Conservation (phyloP, 2,797 vertebrate species). For the Clarias fuscus region DNA sequence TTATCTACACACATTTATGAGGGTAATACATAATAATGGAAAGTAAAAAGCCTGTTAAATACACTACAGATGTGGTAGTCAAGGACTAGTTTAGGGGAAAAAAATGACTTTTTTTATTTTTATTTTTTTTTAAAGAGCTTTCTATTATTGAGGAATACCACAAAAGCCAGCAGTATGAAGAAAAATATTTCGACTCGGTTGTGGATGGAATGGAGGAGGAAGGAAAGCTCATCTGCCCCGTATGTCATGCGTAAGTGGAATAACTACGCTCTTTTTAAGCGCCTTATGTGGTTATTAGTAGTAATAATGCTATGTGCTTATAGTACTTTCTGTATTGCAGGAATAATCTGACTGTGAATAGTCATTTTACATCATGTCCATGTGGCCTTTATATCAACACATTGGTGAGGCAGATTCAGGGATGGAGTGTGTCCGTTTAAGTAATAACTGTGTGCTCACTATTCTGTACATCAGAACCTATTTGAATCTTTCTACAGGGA, state of each 20-base stretch:
- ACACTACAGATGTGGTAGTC: background rate
- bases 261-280: background rate
- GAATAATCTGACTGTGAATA: conserved; percentile 79
- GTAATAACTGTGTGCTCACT: background rate
- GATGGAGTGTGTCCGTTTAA: background rate
- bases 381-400: conserved; percentile 87
- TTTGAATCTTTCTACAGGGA: conserved; percentile 57
- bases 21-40: background rate
- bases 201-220: conserved; percentile 79
- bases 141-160: conserved; percentile 83
- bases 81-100: no score
- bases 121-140: conserved; percentile 77
- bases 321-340: conserved; percentile 66
- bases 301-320: background rate
- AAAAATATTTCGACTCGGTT: conserved; percentile 79
- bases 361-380: conserved; percentile 75
- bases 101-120: no score
- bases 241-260: conserved; percentile 82
- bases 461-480: background rate
- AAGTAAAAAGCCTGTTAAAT: background rate
- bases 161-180: conserved; percentile 80
- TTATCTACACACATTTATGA: background rate
- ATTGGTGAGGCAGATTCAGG: conserved; percentile 69
- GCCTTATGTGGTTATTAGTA: background rate
- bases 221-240: conserved; percentile 82